Base-by-base conservation (phyloP, 2,888 invertebrate genomes). In the Coelopa pilipes region DNA sequence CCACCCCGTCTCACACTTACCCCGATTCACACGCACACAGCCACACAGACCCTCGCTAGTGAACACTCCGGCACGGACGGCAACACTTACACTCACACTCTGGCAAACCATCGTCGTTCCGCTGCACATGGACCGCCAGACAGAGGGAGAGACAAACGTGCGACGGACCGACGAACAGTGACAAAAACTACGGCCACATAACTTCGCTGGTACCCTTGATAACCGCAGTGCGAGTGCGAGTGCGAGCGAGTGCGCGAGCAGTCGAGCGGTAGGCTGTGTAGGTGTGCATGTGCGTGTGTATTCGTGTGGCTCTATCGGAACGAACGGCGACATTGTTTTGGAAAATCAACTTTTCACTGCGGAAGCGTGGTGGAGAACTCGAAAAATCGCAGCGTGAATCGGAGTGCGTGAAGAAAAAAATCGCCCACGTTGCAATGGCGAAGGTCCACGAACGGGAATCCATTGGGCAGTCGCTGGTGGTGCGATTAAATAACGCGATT, bases 201-300 rank as follows among this genome's bases (percentile, higher is more conserved):
- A 34, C 11, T 70, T 49, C 45, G 19, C 34, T 49, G 59, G 34
- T 71, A 71, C 65, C 65, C 71, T 71, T 71, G 71, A 71, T 63
- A 55, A 71, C 55, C 49, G 34, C 21, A n/a, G 57, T 34, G 55
- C 45, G 45, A 15, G n/a, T 24, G 15, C 21, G 60, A 19, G 19
- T 19, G n/a, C 7, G 9, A n/a, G 34, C 53, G 15, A 12, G 46
- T 46, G 63, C 17, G 65, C 19, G 67, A 34, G 24, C 34, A 21
- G 10, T 15, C 34, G 62, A 12, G 21, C 50, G 50, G 45, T 13
- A 13, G 53, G 13, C 21, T 34, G 19, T 21, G 9, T 15, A 13
- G 13, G 45, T 67, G 7, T 34, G 24, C n/a, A 17, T 47, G 15
- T 47, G 49, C 15, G 55, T 50, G 17, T 50, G 46, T 13, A 50